These are phyloP conservation scores for Poecilia velifera DNA, from an alignment of 2,797 vertebrate genomes.

Conservation along the genomic window DNA sequence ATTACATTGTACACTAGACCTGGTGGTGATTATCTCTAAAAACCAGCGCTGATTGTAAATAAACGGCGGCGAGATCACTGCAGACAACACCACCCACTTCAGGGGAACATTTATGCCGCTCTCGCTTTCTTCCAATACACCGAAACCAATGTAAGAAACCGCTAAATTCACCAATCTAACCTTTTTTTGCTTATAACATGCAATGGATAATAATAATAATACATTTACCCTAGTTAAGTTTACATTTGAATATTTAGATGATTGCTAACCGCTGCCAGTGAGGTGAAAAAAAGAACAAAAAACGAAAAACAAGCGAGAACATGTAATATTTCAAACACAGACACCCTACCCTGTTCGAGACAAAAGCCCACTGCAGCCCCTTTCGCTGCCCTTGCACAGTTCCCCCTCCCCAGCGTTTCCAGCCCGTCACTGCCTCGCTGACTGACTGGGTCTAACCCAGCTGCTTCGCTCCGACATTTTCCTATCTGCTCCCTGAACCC, in stretches of 20 bases:
- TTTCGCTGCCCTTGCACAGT: conserved; percentile 59
- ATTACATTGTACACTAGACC: conserved; percentile 7
- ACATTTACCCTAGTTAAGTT: neutral
- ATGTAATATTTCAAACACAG: conserved; percentile 27
- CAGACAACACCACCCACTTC: conserved; percentile 65
- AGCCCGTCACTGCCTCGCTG: conserved; percentile 45
- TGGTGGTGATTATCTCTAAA: neutral
- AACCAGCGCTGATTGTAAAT: conserved; percentile 27
- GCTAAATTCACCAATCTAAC: conserved; percentile 53
- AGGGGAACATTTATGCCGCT: conserved; percentile 41
- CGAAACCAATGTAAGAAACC: conserved; percentile 40
- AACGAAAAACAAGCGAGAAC: neutral
- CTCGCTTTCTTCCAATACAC: conserved; percentile 37
- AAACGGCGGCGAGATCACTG: conserved; percentile 29
- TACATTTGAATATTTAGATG: neutral
- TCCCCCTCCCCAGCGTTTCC: conserved; percentile 67
- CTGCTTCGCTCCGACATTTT: conserved; percentile 71
- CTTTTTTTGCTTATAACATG: neutral
- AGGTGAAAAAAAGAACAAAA: neutral
- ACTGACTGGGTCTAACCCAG: conserved; percentile 48
- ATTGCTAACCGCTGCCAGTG: neutral
- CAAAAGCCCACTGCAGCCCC: conserved; percentile 83
- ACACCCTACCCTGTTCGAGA: conserved; percentile 63
- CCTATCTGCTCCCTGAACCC: conserved; percentile 31
- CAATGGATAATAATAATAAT: neutral